A percentile compares a stretch with the other conserved stretches of the same genome.
Conservation (phyloP, 1,140 invertebrate genomes). For the Apis florea region DNA sequence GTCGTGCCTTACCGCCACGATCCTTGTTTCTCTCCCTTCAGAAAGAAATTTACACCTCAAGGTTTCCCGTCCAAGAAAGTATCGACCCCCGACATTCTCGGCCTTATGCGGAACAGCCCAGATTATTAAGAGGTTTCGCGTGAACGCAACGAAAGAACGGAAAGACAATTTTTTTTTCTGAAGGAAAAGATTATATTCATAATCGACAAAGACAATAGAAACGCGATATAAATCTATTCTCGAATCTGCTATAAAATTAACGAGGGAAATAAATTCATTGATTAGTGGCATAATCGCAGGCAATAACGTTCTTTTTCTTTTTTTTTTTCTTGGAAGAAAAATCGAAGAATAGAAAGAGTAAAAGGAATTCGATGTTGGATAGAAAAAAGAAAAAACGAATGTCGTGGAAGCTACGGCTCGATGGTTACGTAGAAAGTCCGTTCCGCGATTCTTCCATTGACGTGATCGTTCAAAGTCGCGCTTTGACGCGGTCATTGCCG, state of each 20-base stretch:
- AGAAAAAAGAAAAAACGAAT: background rate
- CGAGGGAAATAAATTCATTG: too few relatives aligned
- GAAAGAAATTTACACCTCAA: slow-evolving; percentile 40
- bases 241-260: too few relatives aligned
- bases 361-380: too few relatives aligned
- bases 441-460: slow-evolving; percentile 12
- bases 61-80: slow-evolving; percentile 35
- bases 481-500: slow-evolving; percentile 49
- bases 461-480: slow-evolving; percentile 32
- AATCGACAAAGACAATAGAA: too few relatives aligned
- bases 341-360: too few relatives aligned
- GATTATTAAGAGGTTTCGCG: slow-evolving; percentile 22
- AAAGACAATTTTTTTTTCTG: background rate
- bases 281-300: too few relatives aligned
- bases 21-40: background rate
- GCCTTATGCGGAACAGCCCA: slow-evolving; percentile 20
- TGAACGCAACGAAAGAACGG: background rate
- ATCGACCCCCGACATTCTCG: slow-evolving; percentile 27
- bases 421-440: slow-evolving; percentile 41
- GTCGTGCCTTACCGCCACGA: background rate
- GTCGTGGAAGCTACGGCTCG: slow-evolving; percentile 26
- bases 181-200: too few relatives aligned
- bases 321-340: too few relatives aligned
- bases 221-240: too few relatives aligned
- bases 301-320: too few relatives aligned